Evolutionary conservation across 2,113 vertebrate species (phyloP), one percentile per base, ranked within the genome.

Genomic region (Lates calcarifer): DNA sequence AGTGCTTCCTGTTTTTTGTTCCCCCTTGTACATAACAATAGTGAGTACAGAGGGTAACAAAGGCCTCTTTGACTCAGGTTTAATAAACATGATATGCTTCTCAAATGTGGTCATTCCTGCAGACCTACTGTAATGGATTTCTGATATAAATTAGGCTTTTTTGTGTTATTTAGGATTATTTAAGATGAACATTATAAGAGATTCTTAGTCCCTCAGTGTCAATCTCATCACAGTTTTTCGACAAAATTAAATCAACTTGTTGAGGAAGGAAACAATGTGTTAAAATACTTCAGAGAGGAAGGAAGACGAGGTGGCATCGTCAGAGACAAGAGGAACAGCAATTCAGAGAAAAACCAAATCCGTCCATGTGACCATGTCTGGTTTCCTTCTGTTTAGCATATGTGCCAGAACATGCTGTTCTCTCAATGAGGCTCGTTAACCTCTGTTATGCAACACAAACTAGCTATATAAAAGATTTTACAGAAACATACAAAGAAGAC

Each of bases 301-400:
- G 91, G 92, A 94, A 91, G 90, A 82, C 62, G 61, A 74, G 45
- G 77, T 90, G 83, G 83, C 89, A 89, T 77, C 56, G 35, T 73
- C 75, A 85, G 49, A 69, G 74, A 82, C 73, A 85, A 82, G 87
- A 80, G 82, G 87, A 92, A 83, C 73, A 66, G 83, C 77, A 90
- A 90, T 97, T 97, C 95, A 89, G 74, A 95, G 96, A 97, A 96
- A 96, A 96, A 96, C 93, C 94, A 94, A 92, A 92, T 87, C 86
- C 31, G 89, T 72, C 10, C 80, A 89, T 86, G 88, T 94, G 93
- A 94, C 90, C 60, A 29, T n/a, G 67, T 78, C 83, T 88, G 87
- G 85, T 95, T 97, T 97, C 96, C 93, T 90, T 93, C 85, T 94
- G 90, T 72, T 70, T 28, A 82, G 75, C 85, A 82, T 15, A 9